These are phyloP conservation scores for Rhingia campestris DNA, from an alignment of 2,888 invertebrate species.

Conservation along the genomic window DNA sequence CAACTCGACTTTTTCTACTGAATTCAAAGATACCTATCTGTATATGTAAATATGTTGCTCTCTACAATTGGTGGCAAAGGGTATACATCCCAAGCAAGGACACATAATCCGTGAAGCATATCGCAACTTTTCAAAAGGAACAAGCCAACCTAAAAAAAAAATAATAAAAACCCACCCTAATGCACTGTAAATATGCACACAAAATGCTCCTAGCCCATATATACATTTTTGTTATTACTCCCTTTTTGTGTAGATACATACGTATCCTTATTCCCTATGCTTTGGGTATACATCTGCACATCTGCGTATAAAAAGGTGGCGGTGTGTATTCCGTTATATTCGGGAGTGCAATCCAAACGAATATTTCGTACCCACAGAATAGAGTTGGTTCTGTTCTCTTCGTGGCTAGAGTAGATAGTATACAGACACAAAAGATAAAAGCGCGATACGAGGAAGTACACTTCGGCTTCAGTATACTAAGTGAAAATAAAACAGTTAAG, in stretches of 20 bases:
- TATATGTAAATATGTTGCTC: neutral
- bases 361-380: slow-evolving; percentile 36
- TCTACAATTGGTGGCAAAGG: neutral
- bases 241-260: neutral
- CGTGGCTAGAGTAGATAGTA: slow-evolving; percentile 49
- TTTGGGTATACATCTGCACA: slow-evolving; percentile 42
- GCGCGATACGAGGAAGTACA: slow-evolving; percentile 65
- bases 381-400: slow-evolving; percentile 59
- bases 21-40: no score
- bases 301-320: slow-evolving; percentile 61
- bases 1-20: no score
- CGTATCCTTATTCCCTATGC: neutral
- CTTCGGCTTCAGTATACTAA: slow-evolving; percentile 54
- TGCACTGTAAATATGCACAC: neutral
- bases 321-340: slow-evolving; percentile 34
- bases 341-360: slow-evolving; percentile 37
- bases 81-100: neutral
- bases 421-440: slow-evolving; percentile 67
- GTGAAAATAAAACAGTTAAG: slow-evolving; percentile 26
- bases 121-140: slow-evolving; percentile 1
- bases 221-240: neutral
- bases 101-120: slow-evolving; percentile 2
- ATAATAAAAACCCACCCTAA: slow-evolving; percentile 29
- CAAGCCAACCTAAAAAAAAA: neutral
- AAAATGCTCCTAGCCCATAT: slow-evolving; percentile 14